These are phyloP conservation scores for Toxotes jaculatrix DNA, from an alignment of 2,113 vertebrate species.

Conservation along the genomic window DNA sequence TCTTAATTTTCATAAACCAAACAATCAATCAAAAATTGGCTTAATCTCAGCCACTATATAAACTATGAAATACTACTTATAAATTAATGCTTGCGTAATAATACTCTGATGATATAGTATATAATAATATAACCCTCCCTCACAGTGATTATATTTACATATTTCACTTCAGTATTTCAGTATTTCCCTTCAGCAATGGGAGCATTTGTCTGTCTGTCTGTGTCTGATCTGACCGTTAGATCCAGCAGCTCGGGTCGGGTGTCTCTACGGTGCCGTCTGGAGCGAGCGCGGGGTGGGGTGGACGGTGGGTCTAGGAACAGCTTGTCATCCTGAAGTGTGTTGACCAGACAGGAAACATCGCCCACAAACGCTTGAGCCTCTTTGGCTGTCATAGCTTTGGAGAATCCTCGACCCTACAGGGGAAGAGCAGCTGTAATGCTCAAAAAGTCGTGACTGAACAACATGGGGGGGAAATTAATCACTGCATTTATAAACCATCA, in stretches of 20 bases:
- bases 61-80: neutral
- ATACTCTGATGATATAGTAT: neutral
- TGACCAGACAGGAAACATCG: constrained; percentile 89
- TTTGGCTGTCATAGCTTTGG: constrained; percentile 93
- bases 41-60: neutral
- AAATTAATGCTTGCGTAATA: neutral
- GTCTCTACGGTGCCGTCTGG: constrained; percentile 91
- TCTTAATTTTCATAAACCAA: neutral
- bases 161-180: neutral
- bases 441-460: constrained; percentile 8
- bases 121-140: neutral
- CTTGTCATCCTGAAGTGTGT: constrained; percentile 91
- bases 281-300: constrained; percentile 84
- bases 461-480: constrained; percentile 26
- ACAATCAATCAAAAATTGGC: neutral
- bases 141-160: neutral
- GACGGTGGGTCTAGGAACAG: constrained; percentile 92
- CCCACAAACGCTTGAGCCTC: constrained; percentile 96
- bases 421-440: constrained; percentile 26
- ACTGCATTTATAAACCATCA: constrained; percentile 25
- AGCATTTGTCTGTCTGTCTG: constrained; percentile 14
- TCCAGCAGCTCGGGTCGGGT: constrained; percentile 90
- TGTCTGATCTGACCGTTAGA: constrained; percentile 86
- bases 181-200: no score
- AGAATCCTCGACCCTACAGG: constrained; percentile 90